Evolutionary conservation across 2,888 invertebrate genomes (phyloP).

Genomic region (Lasius platythorax): DNA sequence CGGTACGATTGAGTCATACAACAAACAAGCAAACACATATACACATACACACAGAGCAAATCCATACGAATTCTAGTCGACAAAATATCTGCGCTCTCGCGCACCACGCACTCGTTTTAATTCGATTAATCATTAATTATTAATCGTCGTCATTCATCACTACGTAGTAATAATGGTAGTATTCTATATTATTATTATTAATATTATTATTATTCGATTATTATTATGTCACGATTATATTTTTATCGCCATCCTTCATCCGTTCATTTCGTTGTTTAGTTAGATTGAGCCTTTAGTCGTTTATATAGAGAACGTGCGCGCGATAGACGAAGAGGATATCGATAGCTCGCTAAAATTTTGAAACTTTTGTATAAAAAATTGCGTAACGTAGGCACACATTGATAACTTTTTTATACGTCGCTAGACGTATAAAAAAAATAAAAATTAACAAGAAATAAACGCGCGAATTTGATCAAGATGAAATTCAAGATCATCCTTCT

Average conservation of each 20-base stretch:
- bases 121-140: conserved; percentile 72
- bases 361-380: not conserved
- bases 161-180: conserved; percentile 54
- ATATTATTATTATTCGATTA: conserved; percentile 47
- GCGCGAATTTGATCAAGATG: not conserved
- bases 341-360: not conserved
- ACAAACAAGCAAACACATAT: conserved; percentile 71
- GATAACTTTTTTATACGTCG: not conserved
- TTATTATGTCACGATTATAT: conserved; percentile 38
- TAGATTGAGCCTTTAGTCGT: conserved; percentile 34
- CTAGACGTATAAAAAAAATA: not conserved
- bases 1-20: conserved; percentile 63
- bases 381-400: not conserved
- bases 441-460: not conserved
- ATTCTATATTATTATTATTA: conserved; percentile 65
- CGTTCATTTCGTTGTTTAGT: conserved; percentile 46
- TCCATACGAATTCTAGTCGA: conserved; percentile 86
- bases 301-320: not conserved
- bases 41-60: conserved; percentile 51
- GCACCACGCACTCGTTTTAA: conserved; percentile 71
- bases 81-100: conserved; percentile 81
- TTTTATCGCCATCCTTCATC: conserved; percentile 48
- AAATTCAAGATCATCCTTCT: not conserved
- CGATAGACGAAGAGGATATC: conserved; percentile 15
- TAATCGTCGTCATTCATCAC: conserved; percentile 66